These are phyloP conservation scores for Aphidius gifuensis DNA, from an alignment of 1,140 invertebrate species.

Conservation along the genomic window DNA sequence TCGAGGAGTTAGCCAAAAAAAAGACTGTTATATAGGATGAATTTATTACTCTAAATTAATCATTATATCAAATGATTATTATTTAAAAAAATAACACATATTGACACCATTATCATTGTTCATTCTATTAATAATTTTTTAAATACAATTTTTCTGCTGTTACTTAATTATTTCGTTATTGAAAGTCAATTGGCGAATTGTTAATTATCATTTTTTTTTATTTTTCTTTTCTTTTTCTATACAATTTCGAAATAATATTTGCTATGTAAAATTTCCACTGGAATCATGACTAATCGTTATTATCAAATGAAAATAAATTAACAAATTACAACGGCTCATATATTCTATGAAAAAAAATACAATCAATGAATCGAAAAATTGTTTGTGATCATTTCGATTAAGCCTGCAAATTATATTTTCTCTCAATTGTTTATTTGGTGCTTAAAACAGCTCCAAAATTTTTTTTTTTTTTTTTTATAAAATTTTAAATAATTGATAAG, in stretches of 20 bases:
- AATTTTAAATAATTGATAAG: too few relatives aligned
- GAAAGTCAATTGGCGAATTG: constrained; percentile 26
- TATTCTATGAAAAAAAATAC: too few relatives aligned
- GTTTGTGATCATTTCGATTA: too few relatives aligned
- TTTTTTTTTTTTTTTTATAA: too few relatives aligned
- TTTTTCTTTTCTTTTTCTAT: constrained; percentile 11
- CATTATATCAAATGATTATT: constrained; percentile 34
- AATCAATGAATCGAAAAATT: too few relatives aligned
- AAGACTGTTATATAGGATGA: constrained; percentile 51
- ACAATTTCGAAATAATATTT: not conserved
- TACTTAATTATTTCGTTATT: not conserved
- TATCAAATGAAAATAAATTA: too few relatives aligned
- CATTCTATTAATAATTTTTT: constrained; percentile 34
- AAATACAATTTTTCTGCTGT: constrained; percentile 20
- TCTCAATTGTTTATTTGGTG: too few relatives aligned
- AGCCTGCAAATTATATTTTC: too few relatives aligned
- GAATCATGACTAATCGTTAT: too few relatives aligned
- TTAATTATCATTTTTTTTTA: constrained; percentile 24
- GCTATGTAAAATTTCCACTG: not conserved
- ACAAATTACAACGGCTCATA: too few relatives aligned
- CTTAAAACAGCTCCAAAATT: too few relatives aligned
- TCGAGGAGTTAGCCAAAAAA: constrained; percentile 48
- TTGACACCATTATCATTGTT: constrained; percentile 27
- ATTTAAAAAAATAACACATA: constrained; percentile 35
- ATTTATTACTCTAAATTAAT: constrained; percentile 39